Evolutionary conservation across 2,797 vertebrate genomes (phyloP), one percentile per base, ranked within the genome.

Genomic region (Hypotaenidia philippensis): DNA sequence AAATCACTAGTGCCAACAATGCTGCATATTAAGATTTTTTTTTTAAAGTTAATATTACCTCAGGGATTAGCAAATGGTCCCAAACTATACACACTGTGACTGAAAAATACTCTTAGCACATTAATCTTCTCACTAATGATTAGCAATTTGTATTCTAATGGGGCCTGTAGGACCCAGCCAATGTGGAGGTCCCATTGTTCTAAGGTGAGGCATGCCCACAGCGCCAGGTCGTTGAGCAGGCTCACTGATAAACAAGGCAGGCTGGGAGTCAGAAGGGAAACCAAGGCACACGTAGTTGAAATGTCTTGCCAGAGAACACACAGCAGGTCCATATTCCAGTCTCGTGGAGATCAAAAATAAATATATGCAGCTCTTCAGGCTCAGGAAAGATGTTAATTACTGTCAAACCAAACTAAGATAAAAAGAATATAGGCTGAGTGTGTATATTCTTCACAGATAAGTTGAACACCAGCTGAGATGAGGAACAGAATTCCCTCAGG

Each of bases 41-140:
- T 95, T 94, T 26, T n/a, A n/a, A 79, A 94, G 92, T 80, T 93
- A 95, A 66, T 90, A 65, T 85, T 93, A 78, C 84, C 87, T 84
- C 1, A 0, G 83, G 77, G 89, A 77, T 85, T 83, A 80, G 49
- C 29, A 61, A 94, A 61, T 27, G 13, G 68, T 70, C 83, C 87
- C 87, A 68, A 83, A 81, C 71, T 85, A 17, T 41, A 50, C 64
- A 78, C 68, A 40, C 47, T 50, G 56, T 2, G 26, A 49, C 78
- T 55, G 89, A 83, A 69, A 79, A 87, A 60, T 55, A 34, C 85
- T 61, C 79, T 55, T 76, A 94, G 61, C 56, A 55, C 80, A 85
- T 95, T 95, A 85, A 93, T 97, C 89, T 94, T 94, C 70, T 92
- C 70, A 80, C 40, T 71, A 88, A 76, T 94, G 87, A 94, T 85